phyloP scores from a whole-genome alignment of 2,113 vertebrate species.

The Proteles cristata region DNA sequence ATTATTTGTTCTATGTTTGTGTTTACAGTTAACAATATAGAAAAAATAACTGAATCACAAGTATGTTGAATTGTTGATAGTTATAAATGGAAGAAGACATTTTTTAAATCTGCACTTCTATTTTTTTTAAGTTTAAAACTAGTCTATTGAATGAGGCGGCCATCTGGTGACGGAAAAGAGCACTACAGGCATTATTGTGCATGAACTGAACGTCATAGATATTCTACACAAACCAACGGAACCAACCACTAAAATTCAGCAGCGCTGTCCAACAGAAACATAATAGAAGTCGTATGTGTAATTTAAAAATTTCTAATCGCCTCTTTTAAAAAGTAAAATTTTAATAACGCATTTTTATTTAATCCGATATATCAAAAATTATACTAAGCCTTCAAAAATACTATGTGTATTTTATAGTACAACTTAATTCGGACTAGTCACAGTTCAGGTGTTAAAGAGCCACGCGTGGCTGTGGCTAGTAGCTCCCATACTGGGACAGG shows the following conservation, averaged over 20 bases:
- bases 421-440: background rate
- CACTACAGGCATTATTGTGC: background rate
- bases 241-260: background rate
- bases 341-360: background rate
- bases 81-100: background rate
- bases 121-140: conserved; percentile 29
- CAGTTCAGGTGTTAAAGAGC: background rate
- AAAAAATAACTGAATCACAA: background rate
- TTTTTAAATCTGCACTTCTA: background rate
- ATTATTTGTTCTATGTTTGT: background rate
- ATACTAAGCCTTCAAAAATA: background rate
- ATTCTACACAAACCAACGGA: background rate
- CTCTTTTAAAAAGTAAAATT: background rate
- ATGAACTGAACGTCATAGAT: background rate
- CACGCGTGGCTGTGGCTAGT: background rate
- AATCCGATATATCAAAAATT: background rate
- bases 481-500: background rate
- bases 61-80: background rate
- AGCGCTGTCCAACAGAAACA: background rate
- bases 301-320: background rate
- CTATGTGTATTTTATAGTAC: background rate
- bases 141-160: conserved; percentile 31
- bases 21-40: background rate
- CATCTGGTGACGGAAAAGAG: conserved; percentile 52
- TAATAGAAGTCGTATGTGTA: background rate